Evolutionary conservation across 2,797 vertebrate species (phyloP).

Genomic region (Manis pentadactyla): DNA sequence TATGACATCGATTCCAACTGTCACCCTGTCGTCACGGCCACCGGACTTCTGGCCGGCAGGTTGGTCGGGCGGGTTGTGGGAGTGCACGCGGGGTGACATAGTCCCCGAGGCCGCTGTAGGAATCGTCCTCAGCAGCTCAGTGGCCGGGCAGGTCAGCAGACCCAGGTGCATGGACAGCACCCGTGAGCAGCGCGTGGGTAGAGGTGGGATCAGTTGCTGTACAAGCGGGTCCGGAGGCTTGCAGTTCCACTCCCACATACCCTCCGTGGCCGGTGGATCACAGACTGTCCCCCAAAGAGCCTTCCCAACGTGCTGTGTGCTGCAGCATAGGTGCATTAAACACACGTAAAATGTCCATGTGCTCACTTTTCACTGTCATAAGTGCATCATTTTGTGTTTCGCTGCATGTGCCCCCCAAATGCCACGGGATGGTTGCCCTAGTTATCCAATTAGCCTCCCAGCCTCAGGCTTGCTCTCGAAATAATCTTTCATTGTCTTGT

Average conservation of each 20-base stretch:
- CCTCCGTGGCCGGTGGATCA: neutral
- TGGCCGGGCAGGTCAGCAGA: neutral
- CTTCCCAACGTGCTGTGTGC: neutral
- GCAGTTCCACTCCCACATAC: neutral
- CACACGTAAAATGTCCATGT: neutral
- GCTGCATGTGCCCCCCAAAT: neutral
- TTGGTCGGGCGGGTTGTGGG: fast-evolving
- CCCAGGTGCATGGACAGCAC: neutral
- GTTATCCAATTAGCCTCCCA: neutral
- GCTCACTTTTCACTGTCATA: neutral
- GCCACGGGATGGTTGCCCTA: neutral
- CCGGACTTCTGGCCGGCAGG: neutral
- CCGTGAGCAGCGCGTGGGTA: neutral
- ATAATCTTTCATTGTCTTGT: neutral
- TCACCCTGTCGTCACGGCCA: too few relatives aligned
- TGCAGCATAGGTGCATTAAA: neutral
- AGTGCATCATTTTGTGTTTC: neutral
- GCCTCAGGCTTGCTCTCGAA: neutral
- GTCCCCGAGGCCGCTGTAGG: neutral
- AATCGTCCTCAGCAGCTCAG: fast-evolving
- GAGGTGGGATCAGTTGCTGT: too few relatives aligned
- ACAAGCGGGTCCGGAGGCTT: neutral
- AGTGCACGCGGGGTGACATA: fast-evolving
- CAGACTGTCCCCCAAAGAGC: neutral
- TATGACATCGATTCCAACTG: neutral